These are phyloP conservation scores for Omphaloscelis lunosa DNA, from an alignment of 2,888 invertebrate species.

Conservation along the genomic window DNA sequence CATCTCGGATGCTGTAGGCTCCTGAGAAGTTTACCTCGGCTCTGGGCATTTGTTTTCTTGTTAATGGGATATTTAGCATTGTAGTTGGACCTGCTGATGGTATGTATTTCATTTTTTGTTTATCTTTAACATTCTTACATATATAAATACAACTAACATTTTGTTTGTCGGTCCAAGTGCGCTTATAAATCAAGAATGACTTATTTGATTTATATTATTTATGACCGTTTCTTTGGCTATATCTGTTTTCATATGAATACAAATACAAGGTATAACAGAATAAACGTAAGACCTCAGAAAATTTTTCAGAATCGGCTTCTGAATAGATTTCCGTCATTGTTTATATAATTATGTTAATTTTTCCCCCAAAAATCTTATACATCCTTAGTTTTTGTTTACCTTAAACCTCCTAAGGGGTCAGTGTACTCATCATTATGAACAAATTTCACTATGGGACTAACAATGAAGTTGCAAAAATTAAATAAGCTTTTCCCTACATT, in stretches of 20 bases:
- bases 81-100: slow-evolving; percentile 48
- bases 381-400: too few species aligned
- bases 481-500: too few species aligned
- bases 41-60: slow-evolving; percentile 30
- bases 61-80: slow-evolving; percentile 34
- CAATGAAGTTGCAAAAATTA: too few species aligned
- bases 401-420: too few species aligned
- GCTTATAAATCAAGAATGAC: neutral
- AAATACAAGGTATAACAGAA: neutral
- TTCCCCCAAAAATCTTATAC: too few species aligned
- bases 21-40: slow-evolving; percentile 57
- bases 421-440: too few species aligned
- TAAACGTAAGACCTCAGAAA: neutral
- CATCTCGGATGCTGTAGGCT: slow-evolving; percentile 41
- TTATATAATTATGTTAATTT: too few species aligned
- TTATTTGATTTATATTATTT: neutral
- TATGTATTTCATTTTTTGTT: slow-evolving; percentile 19
- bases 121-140: neutral
- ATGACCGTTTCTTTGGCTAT: neutral
- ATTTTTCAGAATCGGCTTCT: too few species aligned
- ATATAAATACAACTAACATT: neutral
- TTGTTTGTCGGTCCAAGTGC: neutral
- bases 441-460: too few species aligned
- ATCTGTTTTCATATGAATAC: neutral
- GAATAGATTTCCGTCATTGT: too few species aligned